These are phyloP conservation scores for Sciurus vulgaris DNA, from an alignment of 2,797 vertebrate species.

Conservation along the genomic window DNA sequence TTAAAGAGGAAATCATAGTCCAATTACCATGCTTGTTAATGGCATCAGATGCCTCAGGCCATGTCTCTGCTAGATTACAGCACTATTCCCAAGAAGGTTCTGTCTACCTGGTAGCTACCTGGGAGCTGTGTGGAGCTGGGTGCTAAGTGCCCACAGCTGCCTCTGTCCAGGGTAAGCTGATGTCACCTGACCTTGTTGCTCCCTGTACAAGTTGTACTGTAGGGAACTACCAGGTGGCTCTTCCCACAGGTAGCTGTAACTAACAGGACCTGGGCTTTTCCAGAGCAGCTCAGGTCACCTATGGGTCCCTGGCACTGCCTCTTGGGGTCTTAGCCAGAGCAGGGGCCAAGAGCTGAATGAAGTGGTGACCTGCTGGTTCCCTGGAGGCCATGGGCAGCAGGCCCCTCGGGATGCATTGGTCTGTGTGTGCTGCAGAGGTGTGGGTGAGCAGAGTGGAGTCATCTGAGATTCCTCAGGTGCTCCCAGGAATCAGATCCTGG, in stretches of 20 bases:
- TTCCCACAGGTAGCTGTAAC: neutral
- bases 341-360: neutral
- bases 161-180: neutral
- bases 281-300: neutral
- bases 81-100: neutral
- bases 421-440: rapidly evolving
- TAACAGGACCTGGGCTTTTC: neutral
- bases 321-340: neutral
- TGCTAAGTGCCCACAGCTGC: neutral
- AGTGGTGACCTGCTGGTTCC: neutral
- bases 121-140: neutral
- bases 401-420: neutral
- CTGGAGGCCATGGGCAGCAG: neutral
- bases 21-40: slow-evolving; percentile 79
- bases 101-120: neutral
- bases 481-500: neutral
- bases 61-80: neutral
- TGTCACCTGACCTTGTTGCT: rapidly evolving
- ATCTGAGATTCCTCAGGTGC: rapidly evolving
- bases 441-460: neutral
- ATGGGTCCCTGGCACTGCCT: neutral
- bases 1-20: slow-evolving; percentile 85
- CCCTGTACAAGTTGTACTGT: rapidly evolving
- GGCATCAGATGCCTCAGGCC: slow-evolving; percentile 40
- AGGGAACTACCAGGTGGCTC: neutral